A percentile compares a stretch with the other conserved stretches of the same genome.
These are phyloP conservation scores for Conus ventricosus DNA, from an alignment of 1,140 invertebrate genomes.

Conservation along the genomic window DNA sequence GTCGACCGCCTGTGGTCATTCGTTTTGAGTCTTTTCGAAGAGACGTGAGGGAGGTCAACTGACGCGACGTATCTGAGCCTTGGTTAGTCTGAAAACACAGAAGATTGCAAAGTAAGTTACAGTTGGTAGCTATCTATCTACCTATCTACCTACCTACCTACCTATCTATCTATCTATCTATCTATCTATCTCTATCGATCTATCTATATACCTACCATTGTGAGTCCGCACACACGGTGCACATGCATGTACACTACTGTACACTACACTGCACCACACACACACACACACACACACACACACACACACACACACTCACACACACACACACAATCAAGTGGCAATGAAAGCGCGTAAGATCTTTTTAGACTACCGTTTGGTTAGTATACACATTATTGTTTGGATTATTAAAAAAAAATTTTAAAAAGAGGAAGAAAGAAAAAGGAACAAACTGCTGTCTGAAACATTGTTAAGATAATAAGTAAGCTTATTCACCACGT, in stretches of 20 bases:
- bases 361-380: too few species aligned
- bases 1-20: not conserved
- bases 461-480: too few species aligned
- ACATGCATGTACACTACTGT: not conserved
- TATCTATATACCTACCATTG: not conserved
- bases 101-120: not conserved
- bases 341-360: too few species aligned
- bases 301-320: not conserved
- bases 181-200: not conserved
- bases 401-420: too few species aligned
- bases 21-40: not conserved
- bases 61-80: not conserved
- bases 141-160: not conserved
- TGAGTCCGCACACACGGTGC: not conserved
- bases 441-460: too few species aligned
- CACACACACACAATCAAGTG: not conserved
- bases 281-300: not conserved
- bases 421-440: too few species aligned
- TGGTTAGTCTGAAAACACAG: not conserved
- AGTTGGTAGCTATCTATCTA: not conserved
- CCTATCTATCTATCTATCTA: not conserved
- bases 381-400: too few species aligned
- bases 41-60: not conserved
- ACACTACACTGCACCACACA: not conserved
- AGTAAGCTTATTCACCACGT: too few species aligned